These are phyloP conservation scores for Dolichopus griseipennis DNA, from an alignment of 2,888 invertebrate species.

Conservation along the genomic window DNA sequence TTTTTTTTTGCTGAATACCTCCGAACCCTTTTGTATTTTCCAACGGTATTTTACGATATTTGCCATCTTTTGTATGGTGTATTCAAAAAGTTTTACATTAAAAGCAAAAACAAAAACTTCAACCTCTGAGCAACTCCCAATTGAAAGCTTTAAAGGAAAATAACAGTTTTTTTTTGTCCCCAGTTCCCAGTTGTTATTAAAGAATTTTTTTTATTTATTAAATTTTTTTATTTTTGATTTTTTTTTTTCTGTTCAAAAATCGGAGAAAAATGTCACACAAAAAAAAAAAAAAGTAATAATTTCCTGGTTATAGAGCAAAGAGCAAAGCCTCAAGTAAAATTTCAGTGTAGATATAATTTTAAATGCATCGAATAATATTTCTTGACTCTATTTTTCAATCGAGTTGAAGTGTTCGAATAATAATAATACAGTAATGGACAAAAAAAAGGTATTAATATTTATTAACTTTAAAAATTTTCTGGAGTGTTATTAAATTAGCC, in stretches of 20 bases:
- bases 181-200: conserved; percentile 3
- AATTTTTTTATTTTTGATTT: background rate
- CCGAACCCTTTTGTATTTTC: background rate
- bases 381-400: too few relatives aligned
- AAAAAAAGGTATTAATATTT: too few relatives aligned
- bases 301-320: background rate
- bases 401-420: too few relatives aligned
- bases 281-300: background rate
- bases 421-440: too few relatives aligned
- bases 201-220: background rate
- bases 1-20: background rate
- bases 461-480: too few relatives aligned
- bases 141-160: background rate
- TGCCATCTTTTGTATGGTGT: background rate
- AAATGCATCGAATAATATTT: background rate
- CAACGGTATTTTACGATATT: background rate
- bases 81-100: background rate
- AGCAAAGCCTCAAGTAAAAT: background rate
- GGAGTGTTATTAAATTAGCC: too few relatives aligned
- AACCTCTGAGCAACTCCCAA: conserved; percentile 1
- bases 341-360: background rate
- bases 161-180: background rate
- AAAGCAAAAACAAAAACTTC: background rate
- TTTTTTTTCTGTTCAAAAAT: background rate
- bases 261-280: background rate